Conservation (phyloP, 2,113 vertebrate genomes). For the Engystomops pustulosus region DNA sequence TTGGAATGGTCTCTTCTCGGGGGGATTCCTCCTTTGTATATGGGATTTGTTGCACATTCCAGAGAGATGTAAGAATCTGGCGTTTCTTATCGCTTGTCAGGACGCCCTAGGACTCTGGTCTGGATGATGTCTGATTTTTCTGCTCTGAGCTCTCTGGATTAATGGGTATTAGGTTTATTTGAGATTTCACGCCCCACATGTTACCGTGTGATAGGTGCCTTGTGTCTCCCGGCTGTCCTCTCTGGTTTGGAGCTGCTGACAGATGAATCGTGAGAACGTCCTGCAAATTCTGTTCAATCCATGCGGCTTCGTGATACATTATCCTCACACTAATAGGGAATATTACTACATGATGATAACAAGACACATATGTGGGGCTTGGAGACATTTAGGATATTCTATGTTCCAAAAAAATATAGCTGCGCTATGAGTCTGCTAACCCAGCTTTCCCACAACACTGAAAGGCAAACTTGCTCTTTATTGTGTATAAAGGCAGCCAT, state of each 20-base stretch:
- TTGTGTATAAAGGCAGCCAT: background rate
- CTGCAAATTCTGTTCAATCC: background rate
- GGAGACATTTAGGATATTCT: no score
- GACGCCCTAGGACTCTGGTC: background rate
- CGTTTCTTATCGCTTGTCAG: slow-evolving; percentile 23
- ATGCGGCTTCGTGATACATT: background rate
- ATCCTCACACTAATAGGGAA: background rate
- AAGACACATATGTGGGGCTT: background rate
- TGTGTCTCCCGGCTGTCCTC: slow-evolving; percentile 5
- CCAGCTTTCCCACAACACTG: background rate
- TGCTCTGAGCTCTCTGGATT: slow-evolving; percentile 11
- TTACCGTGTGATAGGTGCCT: slow-evolving; percentile 26
- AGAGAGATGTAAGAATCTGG: background rate
- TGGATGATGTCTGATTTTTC: background rate
- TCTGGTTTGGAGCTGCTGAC: background rate
- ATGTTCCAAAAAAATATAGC: background rate
- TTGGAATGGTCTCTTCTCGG: background rate
- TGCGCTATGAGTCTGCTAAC: background rate
- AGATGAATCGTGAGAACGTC: slow-evolving; percentile 15
- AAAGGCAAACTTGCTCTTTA: background rate
- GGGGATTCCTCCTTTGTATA: background rate
- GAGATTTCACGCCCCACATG: slow-evolving; percentile 23
- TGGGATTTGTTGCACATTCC: slow-evolving; percentile 23
- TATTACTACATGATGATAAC: background rate
- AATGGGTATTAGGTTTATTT: slow-evolving; percentile 27